phyloP scores from a whole-genome alignment of 2,113 vertebrate genomes.

The Lamprotornis superbus region DNA sequence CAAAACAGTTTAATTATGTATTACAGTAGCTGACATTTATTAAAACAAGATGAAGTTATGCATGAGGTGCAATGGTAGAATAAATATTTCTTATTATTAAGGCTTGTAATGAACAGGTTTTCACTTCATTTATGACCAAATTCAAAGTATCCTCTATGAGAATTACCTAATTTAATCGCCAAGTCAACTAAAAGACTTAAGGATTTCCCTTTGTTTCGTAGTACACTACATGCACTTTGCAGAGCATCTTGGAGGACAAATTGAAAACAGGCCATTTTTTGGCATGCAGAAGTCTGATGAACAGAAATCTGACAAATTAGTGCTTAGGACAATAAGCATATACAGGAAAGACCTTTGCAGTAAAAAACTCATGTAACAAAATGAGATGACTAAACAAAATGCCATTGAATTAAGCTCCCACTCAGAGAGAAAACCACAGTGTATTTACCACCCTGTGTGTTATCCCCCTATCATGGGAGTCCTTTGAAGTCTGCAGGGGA shows the following conservation, averaged over 20 bases:
- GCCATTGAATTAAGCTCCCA: neutral
- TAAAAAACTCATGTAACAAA: neutral
- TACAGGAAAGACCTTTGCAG: neutral
- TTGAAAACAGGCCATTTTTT: neutral
- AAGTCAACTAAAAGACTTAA: neutral
- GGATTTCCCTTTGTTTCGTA: neutral
- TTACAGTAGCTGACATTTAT: neutral
- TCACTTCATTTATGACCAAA: neutral
- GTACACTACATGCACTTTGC: neutral
- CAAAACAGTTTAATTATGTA: neutral
- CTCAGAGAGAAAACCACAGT: neutral
- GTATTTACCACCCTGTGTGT: neutral
- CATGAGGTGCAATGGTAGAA: neutral
- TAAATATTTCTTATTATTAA: neutral
- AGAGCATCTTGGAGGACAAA: neutral
- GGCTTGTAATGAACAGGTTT: neutral
- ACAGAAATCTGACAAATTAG: neutral
- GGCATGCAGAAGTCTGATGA: neutral
- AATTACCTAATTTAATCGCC: neutral
- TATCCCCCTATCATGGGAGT: neutral
- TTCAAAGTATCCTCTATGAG: neutral
- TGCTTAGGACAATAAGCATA: neutral
- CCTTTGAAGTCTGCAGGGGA: neutral
- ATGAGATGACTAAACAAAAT: neutral
- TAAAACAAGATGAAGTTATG: neutral